Percentiles rank a stretch among this genome's conserved stretches.
These are phyloP conservation scores for Toxotes chatareus DNA, from an alignment of 2,113 vertebrate species.

Conservation along the genomic window DNA sequence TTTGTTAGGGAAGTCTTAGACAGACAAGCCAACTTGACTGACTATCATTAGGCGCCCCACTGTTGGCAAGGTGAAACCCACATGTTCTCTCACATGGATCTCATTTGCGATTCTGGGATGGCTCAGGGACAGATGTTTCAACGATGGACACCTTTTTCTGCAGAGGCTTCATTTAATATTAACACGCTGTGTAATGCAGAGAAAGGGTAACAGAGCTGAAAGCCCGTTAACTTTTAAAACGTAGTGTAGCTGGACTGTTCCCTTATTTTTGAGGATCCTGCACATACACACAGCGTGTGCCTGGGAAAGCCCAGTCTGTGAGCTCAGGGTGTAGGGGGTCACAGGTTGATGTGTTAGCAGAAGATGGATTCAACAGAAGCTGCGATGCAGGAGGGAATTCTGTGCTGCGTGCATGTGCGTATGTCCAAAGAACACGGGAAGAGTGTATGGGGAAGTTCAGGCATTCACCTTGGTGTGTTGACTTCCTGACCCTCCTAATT, in stretches of 20 bases:
- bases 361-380: constrained; percentile 27
- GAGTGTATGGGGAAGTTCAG: constrained; percentile 74
- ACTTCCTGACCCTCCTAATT: constrained; percentile 80
- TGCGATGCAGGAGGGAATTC: constrained; percentile 3
- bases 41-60: not conserved
- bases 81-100: not conserved
- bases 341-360: constrained; percentile 34
- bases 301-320: constrained; percentile 30
- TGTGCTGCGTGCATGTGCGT: constrained; percentile 13
- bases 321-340: constrained; percentile 21
- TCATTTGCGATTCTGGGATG: not conserved
- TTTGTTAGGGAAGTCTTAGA: not conserved
- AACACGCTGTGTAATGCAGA: not conserved
- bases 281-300: not conserved
- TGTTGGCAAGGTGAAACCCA: too few relatives aligned
- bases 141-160: not conserved
- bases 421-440: constrained; percentile 72
- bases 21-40: not conserved
- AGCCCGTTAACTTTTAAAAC: not conserved
- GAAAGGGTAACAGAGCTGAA: not conserved
- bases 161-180: not conserved
- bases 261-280: not conserved
- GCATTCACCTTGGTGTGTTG: constrained; percentile 76
- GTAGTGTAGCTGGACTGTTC: not conserved
- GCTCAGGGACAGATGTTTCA: not conserved